Percentiles rank a stretch among this genome's conserved stretches.
Evolutionary conservation across 2,113 vertebrate genomes (phyloP).

Genomic region (Tragulus kanchil): DNA sequence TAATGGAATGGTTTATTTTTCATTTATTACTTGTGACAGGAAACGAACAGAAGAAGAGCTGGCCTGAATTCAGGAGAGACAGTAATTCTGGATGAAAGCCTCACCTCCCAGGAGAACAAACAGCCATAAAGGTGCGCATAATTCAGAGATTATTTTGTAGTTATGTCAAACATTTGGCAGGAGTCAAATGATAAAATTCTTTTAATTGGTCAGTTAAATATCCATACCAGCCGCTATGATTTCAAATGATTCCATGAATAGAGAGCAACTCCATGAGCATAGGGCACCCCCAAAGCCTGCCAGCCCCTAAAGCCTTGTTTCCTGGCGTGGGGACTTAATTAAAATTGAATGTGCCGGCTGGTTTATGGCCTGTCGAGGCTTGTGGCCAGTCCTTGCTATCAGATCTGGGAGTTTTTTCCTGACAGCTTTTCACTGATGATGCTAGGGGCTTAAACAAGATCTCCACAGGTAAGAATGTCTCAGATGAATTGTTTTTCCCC

Average conservation of each 20-base stretch:
- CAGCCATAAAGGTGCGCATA: constrained; percentile 67
- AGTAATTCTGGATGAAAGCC: constrained; percentile 54
- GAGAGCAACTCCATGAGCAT: constrained; percentile 53
- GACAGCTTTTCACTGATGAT: constrained; percentile 20
- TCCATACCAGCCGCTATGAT: constrained; percentile 41
- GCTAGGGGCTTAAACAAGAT: constrained; percentile 27
- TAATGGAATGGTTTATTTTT: constrained; percentile 75
- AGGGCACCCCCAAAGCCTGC: constrained; percentile 28
- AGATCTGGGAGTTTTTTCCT: constrained; percentile 56
- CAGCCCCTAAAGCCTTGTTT: constrained; percentile 56
- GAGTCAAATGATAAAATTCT: constrained; percentile 71
- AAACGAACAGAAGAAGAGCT: constrained; percentile 58
- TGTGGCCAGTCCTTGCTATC: constrained; percentile 56
- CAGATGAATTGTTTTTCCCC: not conserved
- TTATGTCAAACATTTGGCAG: constrained; percentile 72
- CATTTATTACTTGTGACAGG: constrained; percentile 77
- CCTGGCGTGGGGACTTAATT: constrained; percentile 69
- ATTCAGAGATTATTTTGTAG: constrained; percentile 72
- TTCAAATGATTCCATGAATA: constrained; percentile 69
- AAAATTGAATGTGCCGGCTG: constrained; percentile 62
- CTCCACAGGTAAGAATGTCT: constrained; percentile 5
- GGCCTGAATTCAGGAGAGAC: constrained; percentile 60
- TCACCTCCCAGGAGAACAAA: constrained; percentile 57
- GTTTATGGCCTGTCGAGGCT: constrained; percentile 48
- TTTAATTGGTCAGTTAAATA: constrained; percentile 75